A percentile compares a stretch with the other conserved stretches of the same genome.
These are phyloP conservation scores for Symphodus melops DNA, from an alignment of 2,113 vertebrate genomes.

Conservation along the genomic window DNA sequence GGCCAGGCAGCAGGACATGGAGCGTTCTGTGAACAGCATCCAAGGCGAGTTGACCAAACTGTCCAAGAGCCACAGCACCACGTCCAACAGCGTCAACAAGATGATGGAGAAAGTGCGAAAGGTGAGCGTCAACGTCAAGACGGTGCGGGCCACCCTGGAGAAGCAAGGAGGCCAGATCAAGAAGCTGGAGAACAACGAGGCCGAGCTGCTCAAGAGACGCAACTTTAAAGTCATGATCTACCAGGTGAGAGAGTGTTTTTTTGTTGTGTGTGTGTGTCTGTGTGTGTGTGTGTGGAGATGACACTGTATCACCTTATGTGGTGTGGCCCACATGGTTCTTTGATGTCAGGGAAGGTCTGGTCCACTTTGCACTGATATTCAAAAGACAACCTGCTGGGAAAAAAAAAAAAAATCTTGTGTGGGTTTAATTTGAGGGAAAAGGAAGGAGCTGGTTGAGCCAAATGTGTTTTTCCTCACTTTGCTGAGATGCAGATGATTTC, in stretches of 20 bases:
- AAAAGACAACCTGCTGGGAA: not conserved
- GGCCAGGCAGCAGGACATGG: slow-evolving; percentile 95
- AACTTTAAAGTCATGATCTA: slow-evolving; percentile 99
- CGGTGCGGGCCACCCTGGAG: slow-evolving; percentile 93
- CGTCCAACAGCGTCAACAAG: slow-evolving; percentile 94
- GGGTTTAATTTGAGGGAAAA: not conserved
- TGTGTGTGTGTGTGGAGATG: not conserved
- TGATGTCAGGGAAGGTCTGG: slow-evolving; percentile 4
- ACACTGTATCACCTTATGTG: slow-evolving; percentile 8
- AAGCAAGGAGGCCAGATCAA: slow-evolving; percentile 96
- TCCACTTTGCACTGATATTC: not conserved
- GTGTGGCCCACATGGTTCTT: slow-evolving; percentile 36
- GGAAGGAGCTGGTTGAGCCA: not conserved
- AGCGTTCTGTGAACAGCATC: slow-evolving; percentile 92
- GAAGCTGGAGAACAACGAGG: slow-evolving; percentile 96
- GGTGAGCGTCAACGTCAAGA: slow-evolving; percentile 98
- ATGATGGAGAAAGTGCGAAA: slow-evolving; percentile 97
- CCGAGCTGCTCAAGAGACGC: slow-evolving; percentile 93
- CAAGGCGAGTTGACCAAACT: slow-evolving; percentile 94
- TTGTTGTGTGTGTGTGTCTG: not conserved
- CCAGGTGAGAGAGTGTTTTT: slow-evolving; percentile 85
- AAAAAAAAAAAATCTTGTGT: not conserved
- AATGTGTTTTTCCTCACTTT: slow-evolving; percentile 8
- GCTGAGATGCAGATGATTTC: slow-evolving; percentile 5
- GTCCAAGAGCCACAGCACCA: slow-evolving; percentile 92